phyloP scores from a whole-genome alignment of 2,797 vertebrate species.

The Orestias chungarensis region DNA sequence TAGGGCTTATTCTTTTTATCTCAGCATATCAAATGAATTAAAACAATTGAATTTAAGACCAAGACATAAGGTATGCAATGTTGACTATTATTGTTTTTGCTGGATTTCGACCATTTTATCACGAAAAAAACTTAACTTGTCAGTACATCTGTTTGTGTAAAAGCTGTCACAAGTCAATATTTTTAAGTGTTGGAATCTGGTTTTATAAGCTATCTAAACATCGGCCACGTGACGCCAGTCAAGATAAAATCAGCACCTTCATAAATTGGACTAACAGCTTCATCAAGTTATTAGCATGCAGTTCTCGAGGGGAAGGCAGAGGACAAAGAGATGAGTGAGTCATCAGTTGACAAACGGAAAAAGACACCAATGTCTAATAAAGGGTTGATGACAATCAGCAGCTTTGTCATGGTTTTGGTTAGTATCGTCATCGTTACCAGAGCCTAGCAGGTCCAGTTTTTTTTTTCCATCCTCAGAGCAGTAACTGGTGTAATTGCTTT shows the following conservation, averaged over 20 bases:
- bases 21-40: constrained; percentile 42
- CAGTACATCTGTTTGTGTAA: background rate
- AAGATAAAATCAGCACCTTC: constrained; percentile 8
- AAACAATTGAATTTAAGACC: constrained; percentile 6
- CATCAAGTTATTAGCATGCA: constrained; percentile 41
- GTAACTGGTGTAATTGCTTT: constrained; percentile 17
- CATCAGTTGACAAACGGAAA: constrained; percentile 48
- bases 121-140: background rate
- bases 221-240: constrained; percentile 7
- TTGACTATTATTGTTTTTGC: background rate
- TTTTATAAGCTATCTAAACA: constrained; percentile 14
- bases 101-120: background rate
- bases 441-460: constrained; percentile 9
- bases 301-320: constrained; percentile 16
- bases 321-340: background rate
- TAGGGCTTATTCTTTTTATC: constrained; percentile 43
- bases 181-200: background rate
- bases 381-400: constrained; percentile 31
- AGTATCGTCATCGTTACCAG: constrained; percentile 15
- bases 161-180: background rate
- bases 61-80: background rate
- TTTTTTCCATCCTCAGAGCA: background rate
- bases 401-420: constrained; percentile 9
- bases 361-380: constrained; percentile 33
- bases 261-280: constrained; percentile 16